Percentiles rank a stretch among this genome's conserved stretches.
These are phyloP conservation scores for Plutomurus gul DNA, from an alignment of 1,140 invertebrate genomes.

Conservation along the genomic window DNA sequence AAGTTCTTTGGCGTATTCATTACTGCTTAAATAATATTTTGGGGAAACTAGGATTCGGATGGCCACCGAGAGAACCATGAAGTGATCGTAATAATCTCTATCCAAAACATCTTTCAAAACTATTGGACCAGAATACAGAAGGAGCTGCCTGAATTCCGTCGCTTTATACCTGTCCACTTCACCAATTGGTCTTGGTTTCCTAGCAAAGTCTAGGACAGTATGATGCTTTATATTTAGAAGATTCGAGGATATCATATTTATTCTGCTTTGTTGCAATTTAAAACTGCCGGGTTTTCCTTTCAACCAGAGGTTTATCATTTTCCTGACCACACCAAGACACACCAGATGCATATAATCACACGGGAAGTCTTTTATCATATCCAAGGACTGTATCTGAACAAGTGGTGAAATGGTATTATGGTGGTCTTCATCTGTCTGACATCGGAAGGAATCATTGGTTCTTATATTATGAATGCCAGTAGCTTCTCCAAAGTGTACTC, in stretches of 20 bases:
- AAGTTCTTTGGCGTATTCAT: slow-evolving; percentile 54
- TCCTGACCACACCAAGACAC: background rate
- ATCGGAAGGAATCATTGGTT: slow-evolving; percentile 50
- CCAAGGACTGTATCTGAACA: background rate
- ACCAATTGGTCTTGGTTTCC: background rate
- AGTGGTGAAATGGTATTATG: slow-evolving; percentile 32
- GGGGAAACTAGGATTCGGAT: slow-evolving; percentile 51
- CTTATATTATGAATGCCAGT: slow-evolving; percentile 36
- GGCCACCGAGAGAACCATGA: slow-evolving; percentile 56
- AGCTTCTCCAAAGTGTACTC: slow-evolving; percentile 36
- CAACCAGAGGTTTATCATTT: background rate
- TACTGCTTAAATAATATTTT: background rate
- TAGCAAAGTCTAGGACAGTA: slow-evolving; percentile 20
- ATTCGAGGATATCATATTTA: background rate
- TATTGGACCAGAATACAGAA: slow-evolving; percentile 38
- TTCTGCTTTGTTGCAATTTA: background rate
- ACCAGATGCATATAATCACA: slow-evolving; percentile 38
- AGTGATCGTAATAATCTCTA: slow-evolving; percentile 54
- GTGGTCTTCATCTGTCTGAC: background rate
- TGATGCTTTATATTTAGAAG: background rate
- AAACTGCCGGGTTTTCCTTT: background rate
- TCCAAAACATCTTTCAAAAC: slow-evolving; percentile 9
- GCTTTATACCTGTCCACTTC: slow-evolving; percentile 37
- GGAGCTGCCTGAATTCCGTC: slow-evolving; percentile 34
- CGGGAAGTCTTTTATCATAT: slow-evolving; percentile 44